These are phyloP conservation scores for Opisthocomus hoazin DNA, from an alignment of 2,113 vertebrate genomes.

Conservation along the genomic window DNA sequence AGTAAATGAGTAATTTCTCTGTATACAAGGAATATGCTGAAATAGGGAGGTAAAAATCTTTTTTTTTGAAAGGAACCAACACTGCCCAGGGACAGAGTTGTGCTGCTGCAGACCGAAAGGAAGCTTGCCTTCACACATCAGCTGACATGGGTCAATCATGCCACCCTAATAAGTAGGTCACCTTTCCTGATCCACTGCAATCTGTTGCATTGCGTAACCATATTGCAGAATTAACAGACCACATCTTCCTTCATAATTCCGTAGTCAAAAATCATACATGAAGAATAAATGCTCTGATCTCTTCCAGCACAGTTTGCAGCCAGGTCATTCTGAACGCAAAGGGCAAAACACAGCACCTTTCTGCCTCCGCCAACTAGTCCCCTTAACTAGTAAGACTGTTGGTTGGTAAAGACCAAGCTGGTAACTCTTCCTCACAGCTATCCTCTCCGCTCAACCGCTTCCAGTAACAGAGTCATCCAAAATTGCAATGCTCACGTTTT, in stretches of 20 bases:
- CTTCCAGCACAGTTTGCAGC: rapidly evolving
- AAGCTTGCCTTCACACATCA: slow-evolving; percentile 25
- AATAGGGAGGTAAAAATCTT: not conserved
- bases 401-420: not conserved
- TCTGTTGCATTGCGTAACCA: slow-evolving; percentile 24
- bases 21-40: not conserved
- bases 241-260: not conserved
- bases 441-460: not conserved
- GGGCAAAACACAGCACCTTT: not conserved
- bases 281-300: not conserved
- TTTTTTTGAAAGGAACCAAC: not conserved
- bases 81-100: not conserved
- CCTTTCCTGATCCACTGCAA: slow-evolving; percentile 57
- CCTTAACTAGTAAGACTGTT: not conserved
- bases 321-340: not conserved
- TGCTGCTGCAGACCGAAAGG: not conserved
- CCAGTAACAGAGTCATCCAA: not conserved
- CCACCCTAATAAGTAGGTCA: slow-evolving; percentile 50
- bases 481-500: not conserved
- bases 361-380: rapidly evolving
- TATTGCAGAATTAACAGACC: not conserved
- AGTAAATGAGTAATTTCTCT: not conserved
- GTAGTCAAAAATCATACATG: not conserved
- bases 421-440: not conserved
- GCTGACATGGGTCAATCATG: slow-evolving; percentile 41